A percentile compares a stretch with the other conserved stretches of the same genome.
phyloP scores from a whole-genome alignment of 2,113 vertebrate genomes.

The Uropsilus gracilis region DNA sequence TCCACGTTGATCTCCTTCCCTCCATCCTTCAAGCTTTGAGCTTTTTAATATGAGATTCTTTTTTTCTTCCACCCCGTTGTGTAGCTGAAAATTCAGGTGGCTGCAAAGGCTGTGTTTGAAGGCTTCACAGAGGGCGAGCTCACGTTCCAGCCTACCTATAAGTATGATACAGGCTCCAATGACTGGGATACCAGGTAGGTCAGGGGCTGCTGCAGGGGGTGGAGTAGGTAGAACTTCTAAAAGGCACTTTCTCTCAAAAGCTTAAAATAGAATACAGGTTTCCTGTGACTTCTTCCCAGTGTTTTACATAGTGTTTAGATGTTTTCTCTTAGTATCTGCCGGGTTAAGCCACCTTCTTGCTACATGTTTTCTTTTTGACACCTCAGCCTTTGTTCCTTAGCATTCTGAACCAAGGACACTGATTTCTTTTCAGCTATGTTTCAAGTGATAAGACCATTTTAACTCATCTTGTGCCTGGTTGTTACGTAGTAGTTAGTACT shows the following conservation, averaged over 20 bases:
- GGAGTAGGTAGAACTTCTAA: background rate
- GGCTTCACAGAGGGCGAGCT: slow-evolving; percentile 95
- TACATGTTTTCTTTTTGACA: background rate
- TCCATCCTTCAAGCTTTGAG: slow-evolving; percentile 21
- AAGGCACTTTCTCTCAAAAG: background rate
- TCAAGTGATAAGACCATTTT: background rate
- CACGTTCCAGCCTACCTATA: slow-evolving; percentile 97
- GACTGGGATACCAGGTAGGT: slow-evolving; percentile 97
- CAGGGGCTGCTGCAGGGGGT: background rate
- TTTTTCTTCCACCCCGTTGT: background rate
- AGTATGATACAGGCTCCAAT: slow-evolving; percentile 95
- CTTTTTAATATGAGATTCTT: slow-evolving; percentile 47
- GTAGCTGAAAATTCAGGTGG: slow-evolving; percentile 94
- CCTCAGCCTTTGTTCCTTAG: background rate
- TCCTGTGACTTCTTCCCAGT: background rate
- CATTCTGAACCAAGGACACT: background rate
- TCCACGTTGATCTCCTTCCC: background rate
- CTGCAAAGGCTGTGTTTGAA: slow-evolving; percentile 91
- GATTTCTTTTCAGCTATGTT: background rate
- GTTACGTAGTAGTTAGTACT: background rate
- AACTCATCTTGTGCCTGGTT: background rate
- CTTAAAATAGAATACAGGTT: background rate
- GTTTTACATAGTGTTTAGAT: background rate
- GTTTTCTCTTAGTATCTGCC: background rate
- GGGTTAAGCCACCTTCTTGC: background rate